These are phyloP conservation scores for Tetropium fuscum DNA, from an alignment of 2,888 invertebrate species.

Conservation along the genomic window DNA sequence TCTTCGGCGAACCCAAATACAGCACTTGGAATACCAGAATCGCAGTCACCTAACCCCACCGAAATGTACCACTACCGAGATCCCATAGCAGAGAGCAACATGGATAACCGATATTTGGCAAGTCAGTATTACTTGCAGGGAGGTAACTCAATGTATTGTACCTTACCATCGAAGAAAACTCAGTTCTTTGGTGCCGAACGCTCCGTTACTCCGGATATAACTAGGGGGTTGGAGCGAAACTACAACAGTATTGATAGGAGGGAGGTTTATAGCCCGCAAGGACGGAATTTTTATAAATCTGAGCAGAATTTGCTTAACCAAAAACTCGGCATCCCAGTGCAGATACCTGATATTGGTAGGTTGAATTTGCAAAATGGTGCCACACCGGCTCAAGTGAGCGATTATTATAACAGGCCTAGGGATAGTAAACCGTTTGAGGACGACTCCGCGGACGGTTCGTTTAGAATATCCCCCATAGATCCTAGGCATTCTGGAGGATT, in stretches of 20 bases:
- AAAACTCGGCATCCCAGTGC: slow-evolving; percentile 59
- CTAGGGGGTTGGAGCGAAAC: slow-evolving; percentile 62
- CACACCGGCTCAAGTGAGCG: slow-evolving; percentile 40
- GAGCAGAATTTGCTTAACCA: slow-evolving; percentile 50
- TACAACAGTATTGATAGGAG: slow-evolving; percentile 33
- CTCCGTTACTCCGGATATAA: slow-evolving; percentile 69
- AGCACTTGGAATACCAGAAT: slow-evolving; percentile 52
- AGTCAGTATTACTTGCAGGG: slow-evolving; percentile 51
- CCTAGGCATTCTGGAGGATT: slow-evolving; percentile 72
- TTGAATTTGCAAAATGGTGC: slow-evolving; percentile 54
- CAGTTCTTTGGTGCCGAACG: slow-evolving; percentile 61
- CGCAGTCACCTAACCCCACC: slow-evolving; percentile 31
- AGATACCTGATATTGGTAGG: slow-evolving; percentile 50
- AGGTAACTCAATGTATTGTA: slow-evolving; percentile 58
- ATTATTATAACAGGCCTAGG: background rate
- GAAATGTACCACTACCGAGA: slow-evolving; percentile 52
- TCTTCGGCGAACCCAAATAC: slow-evolving; percentile 46
- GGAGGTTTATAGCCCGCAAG: background rate
- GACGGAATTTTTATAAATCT: slow-evolving; percentile 34
- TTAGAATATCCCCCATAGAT: slow-evolving; percentile 77
- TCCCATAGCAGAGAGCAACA: slow-evolving; percentile 36
- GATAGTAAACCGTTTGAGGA: slow-evolving; percentile 27
- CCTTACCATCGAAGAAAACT: slow-evolving; percentile 66
- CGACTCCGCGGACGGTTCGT: slow-evolving; percentile 65
- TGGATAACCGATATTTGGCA: slow-evolving; percentile 45